Percentiles rank a stretch among this genome's conserved stretches.
Conservation (phyloP, 53 echinoderm and acorn worm species). For the Luidia sarsii region DNA sequence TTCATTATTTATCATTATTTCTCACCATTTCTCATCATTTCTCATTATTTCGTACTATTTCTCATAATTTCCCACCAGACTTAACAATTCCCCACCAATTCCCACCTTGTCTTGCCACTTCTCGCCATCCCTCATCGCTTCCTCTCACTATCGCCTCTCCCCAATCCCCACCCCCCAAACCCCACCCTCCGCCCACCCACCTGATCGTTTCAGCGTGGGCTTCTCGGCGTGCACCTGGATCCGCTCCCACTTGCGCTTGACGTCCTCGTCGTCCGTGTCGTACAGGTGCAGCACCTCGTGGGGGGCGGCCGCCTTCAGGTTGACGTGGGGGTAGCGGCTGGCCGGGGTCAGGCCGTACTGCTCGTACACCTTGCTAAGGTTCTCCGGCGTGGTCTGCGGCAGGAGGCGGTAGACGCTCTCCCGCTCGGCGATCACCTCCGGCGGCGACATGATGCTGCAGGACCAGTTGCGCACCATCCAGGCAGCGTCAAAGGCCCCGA, state of each 20-base stretch:
- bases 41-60: no score
- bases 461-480: constrained; percentile 95
- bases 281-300: constrained; percentile 78
- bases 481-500: constrained; percentile 86
- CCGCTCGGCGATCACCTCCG: constrained; percentile 84
- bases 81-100: no score
- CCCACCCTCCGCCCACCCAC: no score
- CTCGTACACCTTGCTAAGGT: constrained; percentile 80
- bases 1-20: no score
- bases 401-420: constrained; percentile 91
- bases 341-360: constrained; percentile 69
- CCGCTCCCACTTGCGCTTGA: constrained; percentile 77
- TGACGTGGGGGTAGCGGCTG: constrained; percentile 82
- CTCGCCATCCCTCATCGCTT: no score
- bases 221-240: constrained; percentile 64
- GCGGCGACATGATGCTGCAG: constrained; percentile 69
- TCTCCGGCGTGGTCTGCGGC: constrained; percentile 97
- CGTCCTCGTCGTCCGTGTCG: constrained; percentile 83
- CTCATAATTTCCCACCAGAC: no score
- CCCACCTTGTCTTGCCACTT: no score
- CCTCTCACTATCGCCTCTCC: no score
- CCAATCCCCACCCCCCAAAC: no score
- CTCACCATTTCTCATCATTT: no score
- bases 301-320: constrained; percentile 68
- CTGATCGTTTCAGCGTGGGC: constrained; percentile 61